Base-by-base conservation (phyloP, 2,888 invertebrate genomes). In the Copidosoma aretas region DNA sequence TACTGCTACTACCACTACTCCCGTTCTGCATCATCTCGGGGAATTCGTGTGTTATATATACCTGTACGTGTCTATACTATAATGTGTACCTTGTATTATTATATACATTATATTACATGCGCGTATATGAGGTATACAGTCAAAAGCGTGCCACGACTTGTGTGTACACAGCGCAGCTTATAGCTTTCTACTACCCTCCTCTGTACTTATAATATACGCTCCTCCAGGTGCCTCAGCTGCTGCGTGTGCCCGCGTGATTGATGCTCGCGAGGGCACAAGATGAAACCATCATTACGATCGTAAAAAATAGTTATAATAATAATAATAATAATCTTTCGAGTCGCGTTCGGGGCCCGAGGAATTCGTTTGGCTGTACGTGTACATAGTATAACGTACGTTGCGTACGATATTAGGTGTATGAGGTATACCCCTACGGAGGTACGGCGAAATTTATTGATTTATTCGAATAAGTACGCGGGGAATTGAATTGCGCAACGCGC, bases 221-320 rank as follows among this genome's bases (percentile, higher is more conserved):
- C n/a, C n/a, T n/a, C n/a, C n/a, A n/a, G n/a, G n/a, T n/a, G n/a
- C n/a, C n/a, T n/a, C 21, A 53, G 53, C 53, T 22, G 32, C 43
- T 57, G 63, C 46, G 14, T 25, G 52, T 52, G 25, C 24, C 24
- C 53, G 22, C 25, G 24, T 69, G 68, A 64, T 69, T 53, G 68
- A 65, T 69, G 64, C 32, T n/a, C n/a, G 46, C 19, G 51, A 39
- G 39, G 56, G 60, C 10, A 56, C 64, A 52, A 58, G 62, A 66
- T 63, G 66, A 66, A 70, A 66, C 59, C 69, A 66, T 70, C 69
- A 66, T 70, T 70, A 70, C 57, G 43, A n/a, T 32, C 52, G 52
- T 46, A n/a, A 59, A n/a, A 21, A n/a, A n/a, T n/a, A n/a, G n/a
- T n/a, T n/a, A n/a, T n/a, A n/a, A n/a, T n/a, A n/a, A n/a, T n/a